Conservation (phyloP, 2,888 invertebrate genomes). For the Clistopyga incitator region DNA sequence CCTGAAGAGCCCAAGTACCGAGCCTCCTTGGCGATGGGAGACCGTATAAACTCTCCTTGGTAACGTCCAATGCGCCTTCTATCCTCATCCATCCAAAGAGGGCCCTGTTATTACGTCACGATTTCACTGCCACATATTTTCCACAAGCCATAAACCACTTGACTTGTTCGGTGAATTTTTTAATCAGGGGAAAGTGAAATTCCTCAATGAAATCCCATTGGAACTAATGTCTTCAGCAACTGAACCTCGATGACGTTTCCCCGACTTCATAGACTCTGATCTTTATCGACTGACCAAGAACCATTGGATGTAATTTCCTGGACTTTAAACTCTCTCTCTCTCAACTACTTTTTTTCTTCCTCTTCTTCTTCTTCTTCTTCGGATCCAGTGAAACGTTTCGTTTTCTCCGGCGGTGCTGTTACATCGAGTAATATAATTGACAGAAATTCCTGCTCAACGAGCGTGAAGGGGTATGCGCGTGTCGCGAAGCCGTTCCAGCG, state of each 20-base stretch:
- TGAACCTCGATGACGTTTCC: neutral
- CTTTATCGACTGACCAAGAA: slow-evolving; percentile 40
- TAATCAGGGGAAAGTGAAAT: neutral
- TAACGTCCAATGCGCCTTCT: slow-evolving; percentile 24
- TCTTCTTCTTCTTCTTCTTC: no score
- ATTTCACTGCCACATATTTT: slow-evolving; percentile 34
- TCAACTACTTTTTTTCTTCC: no score
- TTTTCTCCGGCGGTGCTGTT: neutral
- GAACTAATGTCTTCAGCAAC: slow-evolving; percentile 10
- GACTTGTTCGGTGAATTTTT: slow-evolving; percentile 15
- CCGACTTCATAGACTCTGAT: slow-evolving; percentile 12
- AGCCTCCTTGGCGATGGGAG: neutral
- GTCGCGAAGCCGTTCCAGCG: slow-evolving; percentile 56
- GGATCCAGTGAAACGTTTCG: slow-evolving; percentile 32
- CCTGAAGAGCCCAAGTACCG: slow-evolving; percentile 23
- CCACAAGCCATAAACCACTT: slow-evolving; percentile 32
- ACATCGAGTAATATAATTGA: slow-evolving; percentile 55
- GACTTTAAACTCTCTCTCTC: slow-evolving; percentile 23
- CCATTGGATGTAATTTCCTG: slow-evolving; percentile 35
- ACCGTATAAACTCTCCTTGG: slow-evolving; percentile 3
- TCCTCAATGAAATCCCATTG: neutral
- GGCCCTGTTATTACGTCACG: slow-evolving; percentile 42
- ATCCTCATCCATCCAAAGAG: slow-evolving; percentile 23
- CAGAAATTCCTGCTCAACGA: slow-evolving; percentile 62
- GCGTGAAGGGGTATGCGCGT: slow-evolving; percentile 57